Evolutionary conservation across 2,113 vertebrate species (phyloP).

Genomic region (Lepus europaeus): DNA sequence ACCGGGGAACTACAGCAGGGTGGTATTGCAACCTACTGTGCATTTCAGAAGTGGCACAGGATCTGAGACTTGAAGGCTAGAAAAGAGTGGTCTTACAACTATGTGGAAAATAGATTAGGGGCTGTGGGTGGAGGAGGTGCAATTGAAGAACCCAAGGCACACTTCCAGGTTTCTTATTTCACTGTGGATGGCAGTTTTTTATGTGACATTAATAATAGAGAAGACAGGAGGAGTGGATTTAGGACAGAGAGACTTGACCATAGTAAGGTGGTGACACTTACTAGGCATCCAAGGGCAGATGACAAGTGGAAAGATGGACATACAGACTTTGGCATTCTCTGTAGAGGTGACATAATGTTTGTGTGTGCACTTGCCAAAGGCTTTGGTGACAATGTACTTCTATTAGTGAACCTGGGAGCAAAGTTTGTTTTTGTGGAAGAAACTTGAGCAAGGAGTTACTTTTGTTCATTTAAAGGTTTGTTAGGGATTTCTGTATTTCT

Average conservation of each 20-base stretch:
- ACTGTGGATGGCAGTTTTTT: neutral
- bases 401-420: neutral
- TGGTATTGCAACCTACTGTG: neutral
- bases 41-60: neutral
- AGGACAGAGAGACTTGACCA: neutral
- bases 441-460: neutral
- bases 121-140: neutral
- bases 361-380: neutral
- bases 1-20: neutral
- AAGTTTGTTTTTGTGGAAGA: slow-evolving; percentile 1
- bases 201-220: neutral
- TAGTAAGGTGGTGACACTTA: neutral
- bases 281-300: too few relatives aligned
- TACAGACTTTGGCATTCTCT: neutral
- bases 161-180: neutral
- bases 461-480: neutral
- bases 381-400: neutral
- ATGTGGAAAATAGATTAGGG: neutral
- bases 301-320: neutral
- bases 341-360: rapidly evolving
- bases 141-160: neutral
- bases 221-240: neutral
- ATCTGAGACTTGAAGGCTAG: neutral
- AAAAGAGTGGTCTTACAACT: neutral
- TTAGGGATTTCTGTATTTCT: slow-evolving; percentile 13